These are phyloP conservation scores for Limnothrissa miodon DNA, from an alignment of 2,113 vertebrate genomes.

Conservation along the genomic window DNA sequence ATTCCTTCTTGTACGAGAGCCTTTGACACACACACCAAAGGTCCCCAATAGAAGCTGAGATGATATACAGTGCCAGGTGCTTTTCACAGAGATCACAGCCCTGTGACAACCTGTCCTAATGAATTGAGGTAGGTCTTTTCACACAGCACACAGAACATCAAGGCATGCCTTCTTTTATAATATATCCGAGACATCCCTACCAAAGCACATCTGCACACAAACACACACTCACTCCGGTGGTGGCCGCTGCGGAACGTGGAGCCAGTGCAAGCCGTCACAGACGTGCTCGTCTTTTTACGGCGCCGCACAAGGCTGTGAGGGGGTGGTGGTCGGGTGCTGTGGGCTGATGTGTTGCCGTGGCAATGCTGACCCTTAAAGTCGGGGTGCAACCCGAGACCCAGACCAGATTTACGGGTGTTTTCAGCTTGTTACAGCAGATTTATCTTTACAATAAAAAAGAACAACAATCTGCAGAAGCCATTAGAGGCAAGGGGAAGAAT, in stretches of 20 bases:
- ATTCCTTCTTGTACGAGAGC: background rate
- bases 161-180: conserved; percentile 13
- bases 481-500: conserved; percentile 64
- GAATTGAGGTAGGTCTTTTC: conserved; percentile 18
- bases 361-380: conserved; percentile 69
- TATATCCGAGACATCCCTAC: background rate
- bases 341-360: conserved; percentile 63
- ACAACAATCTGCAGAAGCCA: conserved; percentile 79
- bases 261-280: conserved; percentile 57
- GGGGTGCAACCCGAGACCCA: conserved; percentile 62
- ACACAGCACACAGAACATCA: conserved; percentile 8
- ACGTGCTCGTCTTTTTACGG: conserved; percentile 61
- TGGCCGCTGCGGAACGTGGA: background rate
- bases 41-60: conserved; percentile 22
- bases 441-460: conserved; percentile 80
- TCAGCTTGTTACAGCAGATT: conserved; percentile 82
- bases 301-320: conserved; percentile 37
- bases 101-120: conserved; percentile 19
- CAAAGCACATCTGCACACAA: background rate
- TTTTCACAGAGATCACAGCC: conserved; percentile 43
- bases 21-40: background rate
- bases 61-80: conserved; percentile 52
- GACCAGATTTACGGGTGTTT: conserved; percentile 75
- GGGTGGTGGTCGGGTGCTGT: conserved; percentile 25
- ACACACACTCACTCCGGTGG: background rate